Base-by-base conservation (phyloP, 2,113 vertebrate genomes). In the Oostethus manadensis region DNA sequence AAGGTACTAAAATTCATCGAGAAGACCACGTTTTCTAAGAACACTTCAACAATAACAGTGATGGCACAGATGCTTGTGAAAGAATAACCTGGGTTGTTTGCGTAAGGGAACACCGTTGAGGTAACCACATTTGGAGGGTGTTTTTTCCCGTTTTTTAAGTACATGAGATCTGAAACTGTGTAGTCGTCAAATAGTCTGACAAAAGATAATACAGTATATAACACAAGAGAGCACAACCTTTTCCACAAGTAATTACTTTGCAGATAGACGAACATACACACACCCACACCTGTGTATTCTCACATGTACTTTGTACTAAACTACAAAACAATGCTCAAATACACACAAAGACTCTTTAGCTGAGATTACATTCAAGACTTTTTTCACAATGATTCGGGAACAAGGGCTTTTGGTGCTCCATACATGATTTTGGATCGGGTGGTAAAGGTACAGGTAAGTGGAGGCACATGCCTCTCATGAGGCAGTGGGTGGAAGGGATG, bases 331-430 rank as follows among this genome's bases (percentile, higher is more conserved):
- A 83, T 60, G 67, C 63, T 76, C 62, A 75, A 48, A 74, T 71
- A 71, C 64, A 86, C 64, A 67, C 69, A 79, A 58, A 66, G 65
- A 79, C 71, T 74, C 70, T 73, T 10, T 29, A 58, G 22, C 55
- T 21, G 23, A 26, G 16, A 17, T 71, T 84, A 89, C 86, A 88
- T 87, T 89, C 87, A 87, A 74, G 81, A 78, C 79, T 70, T 79
- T 80, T 78, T 66, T 85, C 75, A 79, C 76, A 51, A 81, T 11
- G 67, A 55, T 56, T 76, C 65, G 74, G 49, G 73, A 65, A 58
- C 58, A 56, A 22, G 54, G 60, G 65, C 42, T 33, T 75, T 67
- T 62, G 68, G 70, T 77, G 80, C 59, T 76, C 66, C 66, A 61
- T 54, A 66, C 64, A 71, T 53, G 77, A 60, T 13, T 51, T 57